Evolutionary conservation across 2,888 invertebrate genomes (phyloP).

Genomic region (Plagiodera versicolora): DNA sequence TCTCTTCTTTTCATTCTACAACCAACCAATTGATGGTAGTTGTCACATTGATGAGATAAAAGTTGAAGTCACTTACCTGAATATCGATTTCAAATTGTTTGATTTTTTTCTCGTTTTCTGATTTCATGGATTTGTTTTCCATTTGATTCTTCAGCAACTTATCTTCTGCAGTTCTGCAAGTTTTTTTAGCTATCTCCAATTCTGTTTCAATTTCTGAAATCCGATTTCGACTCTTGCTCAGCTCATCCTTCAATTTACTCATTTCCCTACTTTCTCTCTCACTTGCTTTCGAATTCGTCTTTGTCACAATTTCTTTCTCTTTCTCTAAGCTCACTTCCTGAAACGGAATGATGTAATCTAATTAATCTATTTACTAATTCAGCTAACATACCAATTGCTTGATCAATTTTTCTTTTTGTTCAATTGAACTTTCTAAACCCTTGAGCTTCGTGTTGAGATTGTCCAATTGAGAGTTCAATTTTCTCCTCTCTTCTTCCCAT

Average conservation of each 20-base stretch:
- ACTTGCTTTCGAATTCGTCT: constrained; percentile 43
- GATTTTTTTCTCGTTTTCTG: constrained; percentile 65
- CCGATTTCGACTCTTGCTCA: constrained; percentile 42
- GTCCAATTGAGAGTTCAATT: constrained; percentile 56
- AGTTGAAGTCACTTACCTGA: constrained; percentile 39
- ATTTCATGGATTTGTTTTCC: constrained; percentile 63
- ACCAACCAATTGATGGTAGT: constrained; percentile 26
- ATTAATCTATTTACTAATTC: constrained; percentile 6
- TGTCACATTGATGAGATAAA: neutral
- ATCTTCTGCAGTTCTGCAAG: constrained; percentile 50
- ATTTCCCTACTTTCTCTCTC: constrained; percentile 44
- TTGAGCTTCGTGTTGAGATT: constrained; percentile 64
- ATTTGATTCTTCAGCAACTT: constrained; percentile 66
- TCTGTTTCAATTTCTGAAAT: constrained; percentile 49
- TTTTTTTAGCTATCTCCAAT: constrained; percentile 43
- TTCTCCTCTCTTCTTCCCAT: constrained; percentile 58
- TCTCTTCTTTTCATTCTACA: constrained; percentile 67
- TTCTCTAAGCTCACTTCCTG: constrained; percentile 58
- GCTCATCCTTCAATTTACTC: constrained; percentile 45
- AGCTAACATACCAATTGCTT: constrained; percentile 61
- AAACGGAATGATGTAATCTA: constrained; percentile 16
- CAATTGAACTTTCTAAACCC: constrained; percentile 61
- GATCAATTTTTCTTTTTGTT: constrained; percentile 63
- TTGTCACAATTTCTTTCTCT: constrained; percentile 54
- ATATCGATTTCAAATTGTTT: constrained; percentile 49